Percentiles rank a stretch among this genome's conserved stretches.
Evolutionary conservation across 2,797 vertebrate genomes (phyloP).

Genomic region (Adrianichthys oophorus): DNA sequence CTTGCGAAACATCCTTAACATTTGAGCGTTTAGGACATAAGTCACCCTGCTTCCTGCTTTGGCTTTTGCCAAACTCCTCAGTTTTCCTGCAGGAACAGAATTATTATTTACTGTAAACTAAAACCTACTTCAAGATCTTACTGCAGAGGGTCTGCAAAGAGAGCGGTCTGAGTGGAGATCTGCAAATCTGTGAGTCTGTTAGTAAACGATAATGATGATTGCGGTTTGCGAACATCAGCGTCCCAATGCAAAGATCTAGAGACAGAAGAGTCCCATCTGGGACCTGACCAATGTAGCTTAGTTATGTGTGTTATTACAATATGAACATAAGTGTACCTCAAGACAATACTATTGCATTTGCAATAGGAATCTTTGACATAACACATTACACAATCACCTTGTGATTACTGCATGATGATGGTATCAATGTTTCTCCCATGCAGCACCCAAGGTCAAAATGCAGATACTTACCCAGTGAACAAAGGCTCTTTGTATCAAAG

Average conservation of each 20-base stretch:
- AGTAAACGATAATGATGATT: conserved; percentile 44
- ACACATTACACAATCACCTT: conserved; percentile 26
- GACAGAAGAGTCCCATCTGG: conserved; percentile 19
- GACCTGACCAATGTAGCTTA: conserved; percentile 13
- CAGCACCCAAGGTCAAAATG: conserved; percentile 63
- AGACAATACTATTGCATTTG: conserved; percentile 31
- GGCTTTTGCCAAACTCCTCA: conserved; percentile 63
- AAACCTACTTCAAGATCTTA: conserved; percentile 50
- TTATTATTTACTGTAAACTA: conserved; percentile 54
- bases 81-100: conserved; percentile 57
- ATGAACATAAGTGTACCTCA: conserved; percentile 16
- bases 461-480: conserved; percentile 68
- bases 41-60: conserved; percentile 59
- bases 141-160: conserved; percentile 71
- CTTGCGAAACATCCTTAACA: conserved; percentile 42
- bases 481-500: conserved; percentile 70
- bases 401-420: conserved; percentile 61
- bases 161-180: conserved; percentile 65
- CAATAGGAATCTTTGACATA: conserved; percentile 22
- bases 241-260: conserved; percentile 7
- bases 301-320: conserved; percentile 16
- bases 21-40: conserved; percentile 46
- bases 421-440: conserved; percentile 55
- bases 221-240: conserved; percentile 1
- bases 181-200: conserved; percentile 62